Conservation (phyloP, 2,113 vertebrate species). For the Corythaeola cristata region DNA sequence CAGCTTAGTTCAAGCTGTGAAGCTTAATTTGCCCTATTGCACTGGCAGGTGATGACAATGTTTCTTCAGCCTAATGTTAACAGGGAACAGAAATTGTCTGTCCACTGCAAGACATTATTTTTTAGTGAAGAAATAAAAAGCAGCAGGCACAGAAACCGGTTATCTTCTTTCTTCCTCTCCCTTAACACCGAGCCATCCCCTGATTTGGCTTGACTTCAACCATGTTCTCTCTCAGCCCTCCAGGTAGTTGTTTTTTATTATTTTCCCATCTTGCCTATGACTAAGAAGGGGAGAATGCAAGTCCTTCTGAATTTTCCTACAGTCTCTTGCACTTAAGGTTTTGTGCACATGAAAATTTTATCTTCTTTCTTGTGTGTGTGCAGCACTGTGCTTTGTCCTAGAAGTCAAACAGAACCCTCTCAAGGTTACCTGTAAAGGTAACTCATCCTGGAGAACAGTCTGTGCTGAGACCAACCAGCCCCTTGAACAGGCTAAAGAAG, state of each 20-base stretch:
- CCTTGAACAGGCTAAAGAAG: background rate
- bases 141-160: background rate
- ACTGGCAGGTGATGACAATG: background rate
- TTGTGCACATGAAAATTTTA: background rate
- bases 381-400: background rate
- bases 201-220: background rate
- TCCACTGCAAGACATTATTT: background rate
- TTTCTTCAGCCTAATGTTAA: background rate
- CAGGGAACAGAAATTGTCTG: background rate
- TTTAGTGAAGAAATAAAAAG: background rate
- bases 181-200: background rate
- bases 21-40: background rate
- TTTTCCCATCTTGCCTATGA: background rate
- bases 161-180: background rate
- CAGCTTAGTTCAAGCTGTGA: background rate
- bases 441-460: background rate
- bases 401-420: background rate
- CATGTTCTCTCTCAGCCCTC: background rate
- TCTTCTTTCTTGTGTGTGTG: background rate
- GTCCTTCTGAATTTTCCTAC: background rate
- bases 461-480: background rate
- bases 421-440: background rate
- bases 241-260: background rate
- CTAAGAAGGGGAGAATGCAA: background rate
- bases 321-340: background rate